phyloP scores from a whole-genome alignment of 2,797 vertebrate species.

The Periophthalmus magnuspinnatus region DNA sequence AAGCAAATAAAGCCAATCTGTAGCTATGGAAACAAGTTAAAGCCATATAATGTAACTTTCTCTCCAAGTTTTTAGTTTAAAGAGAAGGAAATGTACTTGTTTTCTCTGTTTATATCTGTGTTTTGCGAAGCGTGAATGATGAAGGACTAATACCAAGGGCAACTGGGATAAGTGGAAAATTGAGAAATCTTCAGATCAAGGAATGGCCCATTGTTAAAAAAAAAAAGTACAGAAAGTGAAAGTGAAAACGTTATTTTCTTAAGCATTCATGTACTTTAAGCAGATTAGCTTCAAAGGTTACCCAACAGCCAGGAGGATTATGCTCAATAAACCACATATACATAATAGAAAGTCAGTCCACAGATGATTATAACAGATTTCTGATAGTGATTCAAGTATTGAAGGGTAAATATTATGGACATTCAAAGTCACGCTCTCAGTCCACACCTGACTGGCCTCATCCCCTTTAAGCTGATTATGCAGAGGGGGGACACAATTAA shows the following conservation, averaged over 20 bases:
- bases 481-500: slow-evolving; percentile 66
- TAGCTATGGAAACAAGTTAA: no score
- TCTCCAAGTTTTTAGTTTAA: no score
- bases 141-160: no score
- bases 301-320: slow-evolving; percentile 13
- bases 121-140: no score
- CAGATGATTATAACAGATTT: slow-evolving; percentile 44
- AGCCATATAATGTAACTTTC: no score
- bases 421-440: slow-evolving; percentile 11
- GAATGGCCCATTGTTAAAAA: neutral
- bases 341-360: slow-evolving; percentile 17
- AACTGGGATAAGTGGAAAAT: no score
- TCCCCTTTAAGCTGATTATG: slow-evolving; percentile 64
- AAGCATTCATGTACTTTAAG: neutral
- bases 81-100: neutral
- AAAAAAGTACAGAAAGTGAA: neutral
- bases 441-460: slow-evolving; percentile 57
- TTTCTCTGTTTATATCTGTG: neutral
- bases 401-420: slow-evolving; percentile 13
- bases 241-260: neutral
- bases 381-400: slow-evolving; percentile 23
- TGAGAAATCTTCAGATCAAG: neutral
- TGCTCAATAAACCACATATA: slow-evolving; percentile 7
- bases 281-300: neutral
- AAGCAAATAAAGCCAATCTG: neutral